Percentiles rank a stretch among this genome's conserved stretches.
These are phyloP conservation scores for Orthosia gothica DNA, from an alignment of 2,888 invertebrate genomes.

Conservation along the genomic window DNA sequence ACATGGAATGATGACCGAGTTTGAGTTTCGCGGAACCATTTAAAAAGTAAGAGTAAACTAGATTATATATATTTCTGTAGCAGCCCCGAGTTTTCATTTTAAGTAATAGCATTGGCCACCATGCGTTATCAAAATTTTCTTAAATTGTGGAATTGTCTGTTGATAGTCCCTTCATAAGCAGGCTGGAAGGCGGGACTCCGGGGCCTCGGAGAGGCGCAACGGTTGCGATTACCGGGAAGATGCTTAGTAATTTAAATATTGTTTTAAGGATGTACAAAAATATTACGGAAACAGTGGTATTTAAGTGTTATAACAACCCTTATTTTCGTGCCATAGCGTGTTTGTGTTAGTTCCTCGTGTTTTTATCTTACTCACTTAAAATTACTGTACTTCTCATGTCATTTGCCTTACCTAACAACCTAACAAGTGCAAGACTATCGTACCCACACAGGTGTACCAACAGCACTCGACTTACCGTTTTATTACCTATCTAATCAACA, in stretches of 20 bases:
- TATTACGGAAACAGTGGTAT: not conserved
- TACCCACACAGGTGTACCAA: too few relatives aligned
- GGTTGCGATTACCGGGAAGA: constrained; percentile 26
- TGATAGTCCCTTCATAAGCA: constrained; percentile 40
- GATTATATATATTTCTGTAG: too few relatives aligned
- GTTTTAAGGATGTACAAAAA: constrained; percentile 14
- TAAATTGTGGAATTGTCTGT: constrained; percentile 59
- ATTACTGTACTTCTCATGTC: not conserved
- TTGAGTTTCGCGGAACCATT: too few relatives aligned
- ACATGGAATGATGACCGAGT: too few relatives aligned
- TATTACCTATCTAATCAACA: not conserved
- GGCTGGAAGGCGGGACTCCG: not conserved
- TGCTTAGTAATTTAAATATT: constrained; percentile 37
- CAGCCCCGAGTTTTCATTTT: too few relatives aligned
- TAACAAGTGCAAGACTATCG: not conserved
- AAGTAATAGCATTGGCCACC: too few relatives aligned
- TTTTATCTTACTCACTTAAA: not conserved
- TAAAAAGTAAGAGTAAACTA: too few relatives aligned
- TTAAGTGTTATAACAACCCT: not conserved
- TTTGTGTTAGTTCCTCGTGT: not conserved
- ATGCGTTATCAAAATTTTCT: too few relatives aligned
- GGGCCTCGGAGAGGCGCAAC: not conserved
- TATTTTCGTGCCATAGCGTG: not conserved
- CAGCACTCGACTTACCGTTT: not conserved
- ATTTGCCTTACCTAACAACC: not conserved